phyloP scores from a whole-genome alignment of 2,113 vertebrate species.

The Aptenodytes patagonicus region DNA sequence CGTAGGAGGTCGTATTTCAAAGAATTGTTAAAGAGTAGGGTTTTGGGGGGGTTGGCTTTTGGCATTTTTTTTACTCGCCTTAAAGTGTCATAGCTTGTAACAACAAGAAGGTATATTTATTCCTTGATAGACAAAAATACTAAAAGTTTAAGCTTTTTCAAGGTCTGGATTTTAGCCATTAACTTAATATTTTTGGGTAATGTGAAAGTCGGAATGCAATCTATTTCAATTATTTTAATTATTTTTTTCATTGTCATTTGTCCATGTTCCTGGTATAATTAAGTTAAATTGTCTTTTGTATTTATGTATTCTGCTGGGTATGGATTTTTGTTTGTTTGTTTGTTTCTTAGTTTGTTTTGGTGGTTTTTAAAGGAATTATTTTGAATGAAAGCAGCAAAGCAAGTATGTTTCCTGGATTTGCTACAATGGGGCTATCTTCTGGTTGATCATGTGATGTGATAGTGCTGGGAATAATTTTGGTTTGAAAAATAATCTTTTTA shows the following conservation, averaged over 20 bases:
- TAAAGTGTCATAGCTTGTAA: slow-evolving; percentile 29
- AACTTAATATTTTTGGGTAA: slow-evolving; percentile 35
- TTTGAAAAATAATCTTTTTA: slow-evolving; percentile 24
- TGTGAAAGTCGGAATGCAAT: not conserved
- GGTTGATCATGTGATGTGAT: not conserved
- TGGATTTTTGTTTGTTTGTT: not conserved
- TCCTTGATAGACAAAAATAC: slow-evolving; percentile 52
- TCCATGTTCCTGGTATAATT: not conserved
- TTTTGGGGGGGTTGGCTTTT: not conserved
- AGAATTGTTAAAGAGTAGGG: slow-evolving; percentile 69
- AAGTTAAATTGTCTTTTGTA: not conserved
- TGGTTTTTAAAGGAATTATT: not conserved
- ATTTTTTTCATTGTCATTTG: not conserved
- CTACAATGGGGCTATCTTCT: not conserved
- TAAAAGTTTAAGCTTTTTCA: slow-evolving; percentile 40
- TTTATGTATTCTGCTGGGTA: not conserved
- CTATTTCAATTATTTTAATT: not conserved
- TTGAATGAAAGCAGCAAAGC: not conserved
- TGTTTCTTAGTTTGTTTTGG: not conserved
- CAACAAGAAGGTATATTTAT: slow-evolving; percentile 57
- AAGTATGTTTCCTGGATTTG: not conserved
- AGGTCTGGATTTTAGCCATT: slow-evolving; percentile 47
- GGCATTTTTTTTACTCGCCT: slow-evolving; percentile 32
- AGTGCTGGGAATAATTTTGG: not conserved
- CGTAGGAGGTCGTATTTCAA: slow-evolving; percentile 81